Evolutionary conservation across 2,888 invertebrate genomes (phyloP).

Genomic region (Operophtera brumata): DNA sequence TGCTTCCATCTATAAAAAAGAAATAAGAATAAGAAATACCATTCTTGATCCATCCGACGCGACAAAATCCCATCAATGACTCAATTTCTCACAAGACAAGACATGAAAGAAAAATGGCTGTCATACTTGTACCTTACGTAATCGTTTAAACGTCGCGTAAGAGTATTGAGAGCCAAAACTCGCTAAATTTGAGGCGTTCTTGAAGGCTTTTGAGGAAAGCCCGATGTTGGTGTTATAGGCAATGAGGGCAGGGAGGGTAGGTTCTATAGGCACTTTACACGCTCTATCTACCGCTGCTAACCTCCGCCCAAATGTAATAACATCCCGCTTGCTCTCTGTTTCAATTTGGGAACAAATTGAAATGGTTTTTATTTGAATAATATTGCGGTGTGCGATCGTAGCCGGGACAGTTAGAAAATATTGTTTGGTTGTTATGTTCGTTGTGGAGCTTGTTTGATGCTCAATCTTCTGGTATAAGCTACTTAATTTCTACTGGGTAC

Average conservation of each 20-base stretch:
- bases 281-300: constrained; percentile 78
- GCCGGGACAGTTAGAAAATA: constrained; percentile 47
- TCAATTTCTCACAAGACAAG: constrained; percentile 22
- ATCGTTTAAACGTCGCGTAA: constrained; percentile 71
- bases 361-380: constrained; percentile 82
- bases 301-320: constrained; percentile 79
- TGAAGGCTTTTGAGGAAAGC: constrained; percentile 76
- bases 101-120: constrained; percentile 55
- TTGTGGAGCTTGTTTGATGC: constrained; percentile 15
- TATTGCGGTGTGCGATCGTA: constrained; percentile 51
- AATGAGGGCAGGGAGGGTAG: constrained; percentile 74
- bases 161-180: constrained; percentile 76
- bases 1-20: no score
- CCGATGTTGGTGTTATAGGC: constrained; percentile 75
- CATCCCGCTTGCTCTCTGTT: constrained; percentile 77
- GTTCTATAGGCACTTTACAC: constrained; percentile 78
- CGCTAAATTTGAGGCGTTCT: constrained; percentile 78
- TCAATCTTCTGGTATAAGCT: not conserved
- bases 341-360: constrained; percentile 82
- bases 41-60: constrained; percentile 1
- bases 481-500: not conserved
- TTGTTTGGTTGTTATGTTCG: constrained; percentile 34
- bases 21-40: not conserved
- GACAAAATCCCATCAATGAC: constrained; percentile 6
- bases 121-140: constrained; percentile 47